Conservation (phyloP, 1,140 invertebrate species). For the Conus ventricosus region DNA sequence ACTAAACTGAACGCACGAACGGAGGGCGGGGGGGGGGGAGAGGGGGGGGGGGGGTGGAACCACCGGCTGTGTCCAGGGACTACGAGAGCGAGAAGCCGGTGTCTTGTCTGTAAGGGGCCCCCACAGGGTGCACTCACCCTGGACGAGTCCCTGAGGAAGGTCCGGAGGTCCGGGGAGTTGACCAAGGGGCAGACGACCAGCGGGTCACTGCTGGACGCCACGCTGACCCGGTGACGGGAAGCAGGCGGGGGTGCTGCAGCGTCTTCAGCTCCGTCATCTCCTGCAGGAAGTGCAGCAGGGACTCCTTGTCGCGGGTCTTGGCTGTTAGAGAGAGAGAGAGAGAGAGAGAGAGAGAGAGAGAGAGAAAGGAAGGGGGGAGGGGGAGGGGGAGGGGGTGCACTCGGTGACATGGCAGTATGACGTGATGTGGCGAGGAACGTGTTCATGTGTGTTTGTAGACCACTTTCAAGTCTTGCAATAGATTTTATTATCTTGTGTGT, state of each 20-base stretch:
- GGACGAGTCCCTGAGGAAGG: slow-evolving; percentile 73
- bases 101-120: too few species aligned
- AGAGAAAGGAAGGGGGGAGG: background rate
- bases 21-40: too few species aligned
- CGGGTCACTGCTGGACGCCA: slow-evolving; percentile 71
- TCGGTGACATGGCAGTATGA: too few species aligned
- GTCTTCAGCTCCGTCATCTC: slow-evolving; percentile 74
- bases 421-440: too few species aligned
- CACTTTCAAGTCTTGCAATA: too few species aligned
- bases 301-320: slow-evolving; percentile 62
- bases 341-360: background rate
- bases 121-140: slow-evolving; percentile 63
- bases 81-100: too few species aligned
- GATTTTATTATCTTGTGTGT: too few species aligned
- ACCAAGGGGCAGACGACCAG: slow-evolving; percentile 75
- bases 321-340: slow-evolving; percentile 45
- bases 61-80: too few species aligned
- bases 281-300: slow-evolving; percentile 72
- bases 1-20: too few species aligned
- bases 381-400: too few species aligned
- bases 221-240: slow-evolving; percentile 74
- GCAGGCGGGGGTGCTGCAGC: slow-evolving; percentile 74
- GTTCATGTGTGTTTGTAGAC: too few species aligned
- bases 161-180: slow-evolving; percentile 74
- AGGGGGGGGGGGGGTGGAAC: too few species aligned